Percentiles rank a stretch among this genome's conserved stretches.
Evolutionary conservation across 2,888 invertebrate genomes (phyloP).

Genomic region (Orchesella flavescens): DNA sequence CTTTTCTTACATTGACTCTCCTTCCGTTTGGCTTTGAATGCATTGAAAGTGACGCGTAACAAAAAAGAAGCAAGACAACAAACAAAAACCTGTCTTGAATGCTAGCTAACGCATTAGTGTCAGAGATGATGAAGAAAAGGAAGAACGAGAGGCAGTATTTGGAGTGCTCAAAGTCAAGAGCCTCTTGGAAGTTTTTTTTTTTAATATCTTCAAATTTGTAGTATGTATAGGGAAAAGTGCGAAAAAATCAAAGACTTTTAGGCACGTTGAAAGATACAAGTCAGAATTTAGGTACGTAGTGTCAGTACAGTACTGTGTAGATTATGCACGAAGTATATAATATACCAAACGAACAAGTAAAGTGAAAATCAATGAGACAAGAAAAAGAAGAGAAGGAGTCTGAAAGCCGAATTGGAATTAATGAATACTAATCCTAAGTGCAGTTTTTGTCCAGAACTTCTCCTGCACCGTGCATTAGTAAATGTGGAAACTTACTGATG

Average conservation of each 20-base stretch:
- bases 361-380: conserved; percentile 3
- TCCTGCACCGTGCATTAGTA: no score
- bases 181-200: conserved; percentile 1
- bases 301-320: no score
- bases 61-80: neutral
- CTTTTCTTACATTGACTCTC: neutral
- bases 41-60: neutral
- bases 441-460: neutral
- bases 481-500: no score
- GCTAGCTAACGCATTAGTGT: neutral
- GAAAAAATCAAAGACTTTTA: neutral
- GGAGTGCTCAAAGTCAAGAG: neutral
- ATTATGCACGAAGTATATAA: neutral
- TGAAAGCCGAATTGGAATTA: conserved; percentile 15
- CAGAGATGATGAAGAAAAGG: neutral
- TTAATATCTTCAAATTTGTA: neutral
- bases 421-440: conserved; percentile 38
- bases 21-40: conserved; percentile 9
- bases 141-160: neutral
- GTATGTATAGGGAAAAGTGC: neutral
- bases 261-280: neutral
- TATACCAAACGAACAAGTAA: no score
- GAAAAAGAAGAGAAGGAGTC: neutral
- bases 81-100: conserved; percentile 2
- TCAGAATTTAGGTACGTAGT: neutral